A percentile compares a stretch with the other conserved stretches of the same genome.
Evolutionary conservation across 2,113 vertebrate species (phyloP).

Genomic region (Oryzias javanicus): DNA sequence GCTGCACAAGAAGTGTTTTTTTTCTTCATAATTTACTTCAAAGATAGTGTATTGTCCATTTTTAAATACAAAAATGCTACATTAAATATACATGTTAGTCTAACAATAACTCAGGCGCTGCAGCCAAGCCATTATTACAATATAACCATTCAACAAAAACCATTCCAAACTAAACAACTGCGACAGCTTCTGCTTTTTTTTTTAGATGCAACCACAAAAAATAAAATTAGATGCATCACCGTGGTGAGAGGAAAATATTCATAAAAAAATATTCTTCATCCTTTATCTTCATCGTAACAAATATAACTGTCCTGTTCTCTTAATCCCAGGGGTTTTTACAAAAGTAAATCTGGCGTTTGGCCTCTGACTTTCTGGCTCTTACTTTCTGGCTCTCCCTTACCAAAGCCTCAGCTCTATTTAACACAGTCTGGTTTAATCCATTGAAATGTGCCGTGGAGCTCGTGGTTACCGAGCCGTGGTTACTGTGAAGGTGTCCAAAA

Average conservation of each 20-base stretch:
- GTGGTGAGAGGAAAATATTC: slow-evolving; percentile 77
- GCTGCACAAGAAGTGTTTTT: slow-evolving; percentile 87
- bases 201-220: slow-evolving; percentile 77
- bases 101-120: slow-evolving; percentile 89
- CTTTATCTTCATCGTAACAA: too few species aligned
- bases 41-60: slow-evolving; percentile 99
- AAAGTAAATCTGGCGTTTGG: slow-evolving; percentile 94
- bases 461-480: slow-evolving; percentile 81
- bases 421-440: slow-evolving; percentile 99
- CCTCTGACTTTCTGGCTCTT: slow-evolving; percentile 89
- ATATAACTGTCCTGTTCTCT: too few species aligned
- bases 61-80: slow-evolving; percentile 99
- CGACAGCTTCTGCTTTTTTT: too few species aligned
- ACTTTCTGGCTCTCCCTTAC: slow-evolving; percentile 91
- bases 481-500: slow-evolving; percentile 93
- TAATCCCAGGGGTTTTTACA: too few species aligned
- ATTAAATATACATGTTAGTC: slow-evolving; percentile 99
- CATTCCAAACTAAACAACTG: too few species aligned
- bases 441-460: slow-evolving; percentile 91
- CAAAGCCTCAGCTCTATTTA: slow-evolving; percentile 94
- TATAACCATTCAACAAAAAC: slow-evolving; percentile 85
- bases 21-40: slow-evolving; percentile 99
- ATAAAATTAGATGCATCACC: slow-evolving; percentile 51
- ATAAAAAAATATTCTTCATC: too few species aligned
- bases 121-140: slow-evolving; percentile 88